phyloP scores from a whole-genome alignment of 2,888 invertebrate species.

The Megastigmus dorsalis region DNA sequence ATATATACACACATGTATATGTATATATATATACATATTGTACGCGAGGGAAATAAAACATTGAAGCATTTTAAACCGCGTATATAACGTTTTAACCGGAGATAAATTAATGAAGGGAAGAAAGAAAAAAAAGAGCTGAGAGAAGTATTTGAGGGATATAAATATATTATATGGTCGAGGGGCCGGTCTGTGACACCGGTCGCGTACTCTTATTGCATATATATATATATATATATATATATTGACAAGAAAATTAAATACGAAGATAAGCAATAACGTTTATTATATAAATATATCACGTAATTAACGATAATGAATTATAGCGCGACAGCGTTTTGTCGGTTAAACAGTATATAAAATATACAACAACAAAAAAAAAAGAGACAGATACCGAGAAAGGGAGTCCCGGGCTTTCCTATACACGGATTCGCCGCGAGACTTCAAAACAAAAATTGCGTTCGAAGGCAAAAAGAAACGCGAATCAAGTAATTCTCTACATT shows the following conservation, averaged over 20 bases:
- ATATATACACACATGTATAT: not conserved
- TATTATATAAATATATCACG: slow-evolving; percentile 33
- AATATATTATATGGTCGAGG: no score
- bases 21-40: slow-evolving; percentile 25
- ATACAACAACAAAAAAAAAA: not conserved
- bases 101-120: no score
- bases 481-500: slow-evolving; percentile 28
- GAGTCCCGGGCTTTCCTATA: slow-evolving; percentile 36
- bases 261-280: slow-evolving; percentile 53
- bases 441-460: not conserved
- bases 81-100: slow-evolving; percentile 23
- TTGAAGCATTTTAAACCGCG: slow-evolving; percentile 27
- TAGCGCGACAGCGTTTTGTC: not conserved
- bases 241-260: slow-evolving; percentile 18
- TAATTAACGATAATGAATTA: slow-evolving; percentile 7
- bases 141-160: no score
- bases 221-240: slow-evolving; percentile 10
- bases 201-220: slow-evolving; percentile 38
- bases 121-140: not conserved
- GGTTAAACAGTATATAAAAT: slow-evolving; percentile 6
- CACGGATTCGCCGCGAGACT: not conserved
- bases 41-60: not conserved
- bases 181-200: slow-evolving; percentile 37
- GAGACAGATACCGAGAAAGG: slow-evolving; percentile 40
- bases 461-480: not conserved